Base-by-base conservation (phyloP, 1,140 invertebrate species). In the Agrilus planipennis region DNA sequence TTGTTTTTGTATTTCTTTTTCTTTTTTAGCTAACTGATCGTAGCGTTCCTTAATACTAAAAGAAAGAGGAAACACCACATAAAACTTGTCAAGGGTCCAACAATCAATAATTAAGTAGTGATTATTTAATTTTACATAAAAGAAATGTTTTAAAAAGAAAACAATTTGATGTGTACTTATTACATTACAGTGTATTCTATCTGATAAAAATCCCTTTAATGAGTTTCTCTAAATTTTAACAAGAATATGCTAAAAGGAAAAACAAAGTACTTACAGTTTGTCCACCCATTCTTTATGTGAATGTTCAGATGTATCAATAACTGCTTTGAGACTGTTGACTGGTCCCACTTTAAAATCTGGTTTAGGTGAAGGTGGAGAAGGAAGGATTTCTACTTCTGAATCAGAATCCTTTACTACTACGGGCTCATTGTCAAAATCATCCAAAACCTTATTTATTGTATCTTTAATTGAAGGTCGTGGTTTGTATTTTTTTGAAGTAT, bases 381-480 rank as follows among this genome's bases (percentile, higher is more conserved):
- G 49, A 9, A 58, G 16, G 25, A 53, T 45, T 19, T 58, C 53
- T 4, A 54, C 44, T 23, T 61, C 58, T 7, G 58, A 55, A 50
- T 59, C 57, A 5, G 52, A 59, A 52, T 61, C 58, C 36, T 57
- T 57, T 4, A 62, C 42, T 10, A 50, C 45, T 12, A 55, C 42
- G 5, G 49, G 21, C 14, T 60, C 56, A 41, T 42, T 49, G 23
- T 57, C 51, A 30, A 51, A 47, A 38, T 55, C 49, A 39, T 54
- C 46, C 15, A 61, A 40, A 11, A 61, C 51, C 44, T 55, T 60
- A 14, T 53, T 49, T 22, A 61, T 52, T 20, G 40, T 53, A 21
- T 54, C 55, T 34, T 48, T 58, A 14, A 53, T 55, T 3, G 49
- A 44, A 42, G 5, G 34, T 35, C 34, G 36, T 31, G 25, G 30